Conservation (phyloP, 2,888 invertebrate genomes). For the Tricholauxania praeusta region DNA sequence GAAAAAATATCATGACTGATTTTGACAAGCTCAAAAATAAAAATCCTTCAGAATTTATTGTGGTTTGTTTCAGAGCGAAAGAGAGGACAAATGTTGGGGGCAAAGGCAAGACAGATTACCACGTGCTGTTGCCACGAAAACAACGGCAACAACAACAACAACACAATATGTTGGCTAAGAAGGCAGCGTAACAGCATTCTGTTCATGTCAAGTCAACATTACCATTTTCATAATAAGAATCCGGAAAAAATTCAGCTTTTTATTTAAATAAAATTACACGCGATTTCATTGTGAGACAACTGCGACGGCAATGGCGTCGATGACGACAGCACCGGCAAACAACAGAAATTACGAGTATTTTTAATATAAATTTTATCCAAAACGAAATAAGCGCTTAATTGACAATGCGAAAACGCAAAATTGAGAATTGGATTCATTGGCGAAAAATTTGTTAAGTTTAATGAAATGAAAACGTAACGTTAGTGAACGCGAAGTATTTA, state of each 20-base stretch:
- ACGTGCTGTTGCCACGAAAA: slow-evolving; percentile 16
- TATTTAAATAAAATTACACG: slow-evolving; percentile 41
- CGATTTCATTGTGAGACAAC: slow-evolving; percentile 22
- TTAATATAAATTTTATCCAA: too few relatives aligned
- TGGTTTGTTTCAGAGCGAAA: slow-evolving; percentile 55
- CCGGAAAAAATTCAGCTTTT: background rate
- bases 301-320: too few relatives aligned
- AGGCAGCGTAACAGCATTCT: slow-evolving; percentile 8
- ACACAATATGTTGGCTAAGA: slow-evolving; percentile 5
- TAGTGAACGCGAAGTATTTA: too few relatives aligned
- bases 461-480: too few relatives aligned
- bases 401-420: too few relatives aligned
- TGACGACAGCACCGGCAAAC: too few relatives aligned
- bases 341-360: too few relatives aligned
- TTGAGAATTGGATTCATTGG: too few relatives aligned
- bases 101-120: slow-evolving; percentile 1
- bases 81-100: slow-evolving; percentile 32
- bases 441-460: too few relatives aligned
- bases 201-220: slow-evolving; percentile 7
- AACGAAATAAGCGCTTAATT: too few relatives aligned
- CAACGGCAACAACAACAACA: slow-evolving; percentile 27
- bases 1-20: slow-evolving; percentile 53
- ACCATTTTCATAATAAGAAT: background rate
- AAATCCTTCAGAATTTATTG: slow-evolving; percentile 65
- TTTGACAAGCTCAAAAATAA: slow-evolving; percentile 66